Conservation (phyloP, 2,888 invertebrate genomes). For the Odontocerum albicorne region DNA sequence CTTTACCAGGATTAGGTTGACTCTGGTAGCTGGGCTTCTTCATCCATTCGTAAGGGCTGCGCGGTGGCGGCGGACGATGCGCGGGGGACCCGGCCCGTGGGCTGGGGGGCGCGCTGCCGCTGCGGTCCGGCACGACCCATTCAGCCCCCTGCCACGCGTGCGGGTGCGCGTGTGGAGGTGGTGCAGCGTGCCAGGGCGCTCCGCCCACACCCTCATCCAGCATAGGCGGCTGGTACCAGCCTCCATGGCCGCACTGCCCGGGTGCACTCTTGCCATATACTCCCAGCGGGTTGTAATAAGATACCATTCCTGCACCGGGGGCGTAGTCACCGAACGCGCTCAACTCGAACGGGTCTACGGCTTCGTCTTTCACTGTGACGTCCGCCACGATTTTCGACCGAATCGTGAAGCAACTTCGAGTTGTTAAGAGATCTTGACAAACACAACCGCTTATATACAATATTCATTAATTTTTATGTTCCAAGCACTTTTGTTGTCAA, state of each 20-base stretch:
- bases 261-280: conserved; percentile 63
- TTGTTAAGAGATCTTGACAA: no score
- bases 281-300: conserved; percentile 70
- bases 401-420: no score
- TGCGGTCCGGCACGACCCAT: conserved; percentile 42
- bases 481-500: no score
- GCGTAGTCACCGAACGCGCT: conserved; percentile 8
- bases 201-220: conserved; percentile 37
- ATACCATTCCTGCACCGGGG: conserved; percentile 60
- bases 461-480: no score
- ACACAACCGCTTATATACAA: no score
- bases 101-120: conserved; percentile 58
- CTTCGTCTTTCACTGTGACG: conserved; percentile 22
- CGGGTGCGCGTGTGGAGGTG: conserved; percentile 38
- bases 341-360: conserved; percentile 15
- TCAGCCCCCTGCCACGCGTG: conserved; percentile 48
- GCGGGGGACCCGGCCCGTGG: conserved; percentile 58
- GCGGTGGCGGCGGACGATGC: conserved; percentile 63
- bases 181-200: conserved; percentile 48
- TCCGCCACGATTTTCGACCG: conserved; percentile 20
- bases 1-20: conserved; percentile 81
- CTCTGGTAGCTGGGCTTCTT: conserved; percentile 84
- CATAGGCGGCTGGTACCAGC: conserved; percentile 46
- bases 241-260: conserved; percentile 50
- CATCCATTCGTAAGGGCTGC: conserved; percentile 91